A percentile compares a stretch with the other conserved stretches of the same genome.
Evolutionary conservation across 1,140 invertebrate species (phyloP).

Genomic region (Calephelis virginiensis): DNA sequence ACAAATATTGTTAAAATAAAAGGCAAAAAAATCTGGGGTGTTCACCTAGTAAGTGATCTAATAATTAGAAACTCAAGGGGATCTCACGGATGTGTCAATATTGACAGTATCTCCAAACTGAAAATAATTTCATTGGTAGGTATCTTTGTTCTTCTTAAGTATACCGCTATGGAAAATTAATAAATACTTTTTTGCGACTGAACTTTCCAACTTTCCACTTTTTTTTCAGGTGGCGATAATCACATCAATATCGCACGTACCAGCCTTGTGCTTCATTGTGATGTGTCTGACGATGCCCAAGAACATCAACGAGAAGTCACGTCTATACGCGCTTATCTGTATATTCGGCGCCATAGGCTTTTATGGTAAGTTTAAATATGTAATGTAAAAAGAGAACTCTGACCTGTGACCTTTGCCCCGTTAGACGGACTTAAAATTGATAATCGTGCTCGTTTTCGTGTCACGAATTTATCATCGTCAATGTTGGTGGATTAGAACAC

Average conservation of each 20-base stretch:
- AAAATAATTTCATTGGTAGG: no score
- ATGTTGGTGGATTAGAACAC: no score
- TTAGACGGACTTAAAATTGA: no score
- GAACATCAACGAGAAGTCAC: conserved; percentile 55
- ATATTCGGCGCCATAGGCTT: conserved; percentile 61
- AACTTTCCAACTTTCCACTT: neutral
- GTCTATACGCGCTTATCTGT: conserved; percentile 58
- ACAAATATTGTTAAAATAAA: neutral
- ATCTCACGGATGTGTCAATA: no score
- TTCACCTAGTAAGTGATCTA: no score
- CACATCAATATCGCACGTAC: conserved; percentile 50
- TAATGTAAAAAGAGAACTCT: neutral
- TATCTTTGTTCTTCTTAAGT: no score
- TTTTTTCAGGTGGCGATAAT: conserved; percentile 46
- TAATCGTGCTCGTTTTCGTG: no score
- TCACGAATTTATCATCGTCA: no score
- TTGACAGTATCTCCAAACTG: no score
- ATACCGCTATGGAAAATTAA: no score
- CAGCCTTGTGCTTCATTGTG: conserved; percentile 62
- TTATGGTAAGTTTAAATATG: conserved; percentile 53
- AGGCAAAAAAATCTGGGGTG: no score
- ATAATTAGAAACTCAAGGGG: no score
- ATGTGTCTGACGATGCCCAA: conserved; percentile 60
- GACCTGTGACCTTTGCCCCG: neutral
- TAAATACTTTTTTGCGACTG: neutral